Conservation (phyloP, 2,888 invertebrate genomes). For the Caenorhabditis drosophilae region DNA sequence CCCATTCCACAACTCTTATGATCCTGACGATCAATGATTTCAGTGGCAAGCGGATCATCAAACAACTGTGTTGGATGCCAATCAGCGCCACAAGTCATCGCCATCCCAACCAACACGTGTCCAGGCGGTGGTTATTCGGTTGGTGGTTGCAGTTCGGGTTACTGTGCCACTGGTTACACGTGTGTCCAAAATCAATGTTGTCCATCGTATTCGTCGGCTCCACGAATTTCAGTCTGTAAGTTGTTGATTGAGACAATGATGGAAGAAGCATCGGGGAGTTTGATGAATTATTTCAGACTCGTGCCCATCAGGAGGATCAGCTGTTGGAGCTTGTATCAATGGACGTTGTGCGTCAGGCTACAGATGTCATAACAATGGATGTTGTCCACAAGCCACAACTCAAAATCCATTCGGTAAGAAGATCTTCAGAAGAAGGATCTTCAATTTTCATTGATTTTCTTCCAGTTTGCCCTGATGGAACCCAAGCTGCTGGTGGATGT, state of each 20-base stretch:
- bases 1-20: too few species aligned
- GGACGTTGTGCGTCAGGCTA: slow-evolving; percentile 60
- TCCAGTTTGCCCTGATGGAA: slow-evolving; percentile 69
- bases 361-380: slow-evolving; percentile 51
- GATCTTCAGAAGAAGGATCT: too few species aligned
- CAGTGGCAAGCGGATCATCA: slow-evolving; percentile 35
- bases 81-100: slow-evolving; percentile 50
- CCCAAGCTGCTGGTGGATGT: slow-evolving; percentile 68
- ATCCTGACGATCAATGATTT: too few species aligned
- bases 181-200: slow-evolving; percentile 58
- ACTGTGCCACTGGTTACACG: slow-evolving; percentile 59
- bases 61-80: slow-evolving; percentile 52
- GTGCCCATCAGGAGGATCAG: slow-evolving; percentile 53
- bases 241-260: slow-evolving; percentile 4
- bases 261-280: too few species aligned
- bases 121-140: slow-evolving; percentile 58
- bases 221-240: slow-evolving; percentile 47
- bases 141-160: slow-evolving; percentile 58
- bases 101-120: slow-evolving; percentile 53
- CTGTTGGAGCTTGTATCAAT: slow-evolving; percentile 55
- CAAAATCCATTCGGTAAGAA: slow-evolving; percentile 59
- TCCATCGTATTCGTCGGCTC: slow-evolving; percentile 47
- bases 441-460: too few species aligned
- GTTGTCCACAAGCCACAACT: slow-evolving; percentile 49
- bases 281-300: slow-evolving; percentile 43